phyloP scores from a whole-genome alignment of 2,888 invertebrate species.

The Polyploca ridens region DNA sequence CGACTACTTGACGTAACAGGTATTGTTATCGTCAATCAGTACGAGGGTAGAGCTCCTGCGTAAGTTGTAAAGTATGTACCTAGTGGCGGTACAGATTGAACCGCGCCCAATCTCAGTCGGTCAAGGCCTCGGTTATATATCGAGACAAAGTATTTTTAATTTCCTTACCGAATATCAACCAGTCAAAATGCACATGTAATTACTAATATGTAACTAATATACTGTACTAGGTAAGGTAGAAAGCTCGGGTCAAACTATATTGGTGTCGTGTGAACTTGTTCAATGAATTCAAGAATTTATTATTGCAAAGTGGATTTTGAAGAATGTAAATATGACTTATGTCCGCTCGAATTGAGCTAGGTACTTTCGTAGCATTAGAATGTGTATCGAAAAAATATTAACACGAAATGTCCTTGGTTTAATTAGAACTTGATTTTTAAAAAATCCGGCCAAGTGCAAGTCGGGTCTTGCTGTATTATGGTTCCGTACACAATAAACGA shows the following conservation, averaged over 20 bases:
- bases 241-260: slow-evolving; percentile 18
- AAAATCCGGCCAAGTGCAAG: background rate
- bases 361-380: background rate
- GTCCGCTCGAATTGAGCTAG: background rate
- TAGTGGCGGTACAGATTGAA: slow-evolving; percentile 21
- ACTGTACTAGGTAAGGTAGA: slow-evolving; percentile 17
- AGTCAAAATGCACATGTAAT: slow-evolving; percentile 21
- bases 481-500: too few relatives aligned
- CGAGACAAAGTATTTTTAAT: slow-evolving; percentile 53
- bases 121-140: slow-evolving; percentile 66
- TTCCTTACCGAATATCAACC: slow-evolving; percentile 32
- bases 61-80: background rate
- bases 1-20: background rate
- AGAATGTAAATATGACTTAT: background rate
- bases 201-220: background rate
- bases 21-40: slow-evolving; percentile 4
- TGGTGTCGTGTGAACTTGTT: slow-evolving; percentile 23
- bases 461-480: too few relatives aligned
- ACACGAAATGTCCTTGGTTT: background rate
- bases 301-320: slow-evolving; percentile 2
- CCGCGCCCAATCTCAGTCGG: slow-evolving; percentile 61
- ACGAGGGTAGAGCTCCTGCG: background rate
- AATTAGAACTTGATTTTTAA: background rate
- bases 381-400: background rate
- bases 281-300: slow-evolving; percentile 19